Base-by-base conservation (phyloP, 2,113 vertebrate genomes). In the Fregetta grallaria region DNA sequence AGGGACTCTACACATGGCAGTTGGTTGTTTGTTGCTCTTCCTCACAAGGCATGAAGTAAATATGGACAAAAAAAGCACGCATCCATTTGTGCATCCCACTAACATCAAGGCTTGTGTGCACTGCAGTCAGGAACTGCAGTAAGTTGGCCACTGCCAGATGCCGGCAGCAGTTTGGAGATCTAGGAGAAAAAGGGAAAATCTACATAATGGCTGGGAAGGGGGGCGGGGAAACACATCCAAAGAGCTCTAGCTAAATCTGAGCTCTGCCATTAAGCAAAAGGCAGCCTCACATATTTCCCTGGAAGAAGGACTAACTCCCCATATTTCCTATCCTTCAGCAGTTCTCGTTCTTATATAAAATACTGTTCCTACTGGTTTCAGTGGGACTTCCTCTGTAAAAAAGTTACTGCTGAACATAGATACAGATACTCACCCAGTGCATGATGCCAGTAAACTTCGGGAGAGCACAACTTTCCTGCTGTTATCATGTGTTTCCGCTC, bases 21-120 rank as follows among this genome's bases (percentile, higher is more conserved):
- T 6, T 23, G 22, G 14, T 15, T 68, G 3, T 25, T 59, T 79
- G 26, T 16, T 63, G 13, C 15, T 59, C 23, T 59, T 88, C 34
- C 19, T 45, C 30, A 73, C 14, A 58, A 92, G 18, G 49, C 40
- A 27, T 15, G 7, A 62, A 42, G 34, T 22, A 72, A 95, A 42
- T 10, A 49, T 0, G 0, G 34, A 20, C 22, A 63, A 61, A 68
- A 68, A 50, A 38, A 66, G 1, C 16, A 27, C 2, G 2, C 3
- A n/a, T 16, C 21, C 15, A 25, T 36, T 59, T 67, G 38, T n/a
- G 25, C 29, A 50, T 56, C 20, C 20, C 18, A 25, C 59, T 78
- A 72, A 75, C 15, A 40, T 7, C 9, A 70, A 70, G 44, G 19
- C 7, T 50, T n/a, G 6, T 15, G 21, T 34, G 3, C 8, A 4